Evolutionary conservation across 2,888 invertebrate genomes (phyloP).

Genomic region (Tridacna crocea): DNA sequence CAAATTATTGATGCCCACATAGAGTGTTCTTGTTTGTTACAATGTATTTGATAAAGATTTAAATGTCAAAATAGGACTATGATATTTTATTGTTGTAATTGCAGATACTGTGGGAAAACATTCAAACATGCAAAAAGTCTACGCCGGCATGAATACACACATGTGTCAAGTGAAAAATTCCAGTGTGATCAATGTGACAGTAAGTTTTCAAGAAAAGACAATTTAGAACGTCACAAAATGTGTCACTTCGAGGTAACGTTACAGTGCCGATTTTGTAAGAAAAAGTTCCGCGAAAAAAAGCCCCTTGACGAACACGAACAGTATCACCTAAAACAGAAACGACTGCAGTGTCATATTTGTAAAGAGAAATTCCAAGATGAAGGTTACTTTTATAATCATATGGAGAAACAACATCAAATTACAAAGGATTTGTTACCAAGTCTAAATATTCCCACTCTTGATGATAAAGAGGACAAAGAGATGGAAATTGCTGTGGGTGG

Average conservation of each 20-base stretch:
- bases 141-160: constrained; percentile 49
- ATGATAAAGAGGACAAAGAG: constrained; percentile 25
- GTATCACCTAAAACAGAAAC: constrained; percentile 48
- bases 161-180: constrained; percentile 46
- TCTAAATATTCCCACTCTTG: constrained; percentile 20
- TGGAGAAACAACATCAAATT: constrained; percentile 50
- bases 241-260: constrained; percentile 43
- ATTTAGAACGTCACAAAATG: constrained; percentile 59
- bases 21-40: too few species aligned
- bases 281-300: constrained; percentile 51
- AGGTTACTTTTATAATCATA: constrained; percentile 53
- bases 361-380: constrained; percentile 56
- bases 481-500: background rate
- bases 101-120: constrained; percentile 53
- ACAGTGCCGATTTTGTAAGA: constrained; percentile 54
- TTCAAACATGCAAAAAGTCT: constrained; percentile 60
- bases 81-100: background rate
- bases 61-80: too few species aligned
- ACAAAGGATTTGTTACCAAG: constrained; percentile 35
- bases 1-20: too few species aligned
- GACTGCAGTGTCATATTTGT: constrained; percentile 45
- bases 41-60: too few species aligned
- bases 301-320: constrained; percentile 51
- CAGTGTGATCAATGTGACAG: constrained; percentile 56
- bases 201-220: constrained; percentile 56